Base-by-base conservation (phyloP, 2,888 invertebrate species). In the Agrypnus murinus region DNA sequence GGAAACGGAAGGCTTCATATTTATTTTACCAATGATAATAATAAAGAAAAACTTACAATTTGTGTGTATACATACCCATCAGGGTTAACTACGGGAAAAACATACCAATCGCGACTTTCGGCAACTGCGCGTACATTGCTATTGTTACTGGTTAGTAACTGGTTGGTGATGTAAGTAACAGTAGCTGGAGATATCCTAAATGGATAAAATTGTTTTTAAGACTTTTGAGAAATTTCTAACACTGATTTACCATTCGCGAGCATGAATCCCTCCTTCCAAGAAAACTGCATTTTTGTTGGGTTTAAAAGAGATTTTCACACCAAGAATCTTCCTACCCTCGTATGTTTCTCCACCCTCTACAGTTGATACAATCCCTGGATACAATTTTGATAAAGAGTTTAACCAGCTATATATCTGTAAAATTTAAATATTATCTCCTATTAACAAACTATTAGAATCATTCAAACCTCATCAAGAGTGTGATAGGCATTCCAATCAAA, bases 91-190 rank as follows among this genome's bases (percentile, higher is more conserved):
- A 91, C 89, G 0, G 94, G 93, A 67, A n/a, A 87, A 71, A 94
- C 87, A 79, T 93, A 92, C 92, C 93, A 94, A 77, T 93, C 91
- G 75, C 91, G 90, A 64, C 87, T 87, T 72, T 92, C 89, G 1
- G 92, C 90, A 77, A 93, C 82, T 8, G 84, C 81, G 17, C 89
- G 86, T 0, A 91, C 86, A 32, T 84, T 85, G 0, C 87, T 75
- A 74, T 92, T 87, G 0, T 81, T 80, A 40, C 91, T 91, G 0
- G 89, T 90, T n/a, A 94, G 82, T 12, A 94, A 84, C 81, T 92
- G 88, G 75, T 93, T 90, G 19, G 94, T 89, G 57, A 94, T 88
- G 85, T 76, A 85, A 3, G 83, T 82, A 36, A 74, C 78, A 0
- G 81, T 81, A 9, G 85, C 84, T 8, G 81, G 80, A n/a, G 79